Base-by-base conservation (phyloP, 2,797 vertebrate species). In the Crypturellus tataupa region DNA sequence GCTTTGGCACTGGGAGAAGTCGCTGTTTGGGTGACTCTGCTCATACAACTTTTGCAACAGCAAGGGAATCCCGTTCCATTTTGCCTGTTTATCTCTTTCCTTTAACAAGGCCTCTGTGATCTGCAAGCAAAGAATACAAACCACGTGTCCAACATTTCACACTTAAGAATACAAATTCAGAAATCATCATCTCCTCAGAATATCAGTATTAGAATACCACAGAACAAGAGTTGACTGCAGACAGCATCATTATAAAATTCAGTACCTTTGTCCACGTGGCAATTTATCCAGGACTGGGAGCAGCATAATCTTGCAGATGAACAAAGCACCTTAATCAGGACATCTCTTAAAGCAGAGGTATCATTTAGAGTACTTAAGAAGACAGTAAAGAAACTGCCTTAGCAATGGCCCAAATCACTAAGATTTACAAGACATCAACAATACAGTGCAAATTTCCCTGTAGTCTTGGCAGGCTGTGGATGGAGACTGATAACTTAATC, bases 41-140 rank as follows among this genome's bases (percentile, higher is more conserved):
- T 99, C 98, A 16, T 99, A 98, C 42, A 99, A 98, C 97, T 98
- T 99, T 97, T 99, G 98, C 91, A 99, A 97, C 78, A 99, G 97
- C 71, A 98, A 96, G 37, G 99, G 99, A 97, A 99, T 99, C 95
- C 99, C 98, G 93, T 99, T 99, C 99, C 99, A 99, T 94, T 99
- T 99, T 42, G 98, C 99, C 58, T 98, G 98, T 95, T 98, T 99
- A 94, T 99, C 99, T 92, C 99, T 98, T 90, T 99, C 99, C 44
- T 98, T 98, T 86, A 99, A 97, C 97, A 99, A 98, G 58, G 98
- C 98, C 96, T 98, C 98, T 70, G 99, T 98, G 94, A 99, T 98
- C 99, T 99, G 93, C 65, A 95, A 96, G 0, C 5, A 37, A 73
- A 93, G 3, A 87, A 71, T 1, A 6, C 24, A 44, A 94, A 42